Percentiles rank a stretch among this genome's conserved stretches.
phyloP scores from a whole-genome alignment of 1,140 invertebrate species.

The Drosophila ficusphila region DNA sequence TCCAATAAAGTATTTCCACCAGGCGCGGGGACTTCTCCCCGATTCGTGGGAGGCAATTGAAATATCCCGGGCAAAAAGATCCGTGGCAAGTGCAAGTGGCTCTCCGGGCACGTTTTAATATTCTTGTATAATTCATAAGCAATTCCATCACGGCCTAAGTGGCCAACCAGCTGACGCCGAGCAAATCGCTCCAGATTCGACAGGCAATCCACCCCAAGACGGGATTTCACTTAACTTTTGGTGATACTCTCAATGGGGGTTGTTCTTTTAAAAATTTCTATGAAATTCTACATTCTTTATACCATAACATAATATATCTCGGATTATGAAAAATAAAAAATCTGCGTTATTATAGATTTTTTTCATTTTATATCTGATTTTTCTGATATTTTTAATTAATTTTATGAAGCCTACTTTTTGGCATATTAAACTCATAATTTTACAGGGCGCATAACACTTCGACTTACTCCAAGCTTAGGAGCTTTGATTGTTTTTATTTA shows the following conservation, averaged over 20 bases:
- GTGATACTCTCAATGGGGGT: background rate
- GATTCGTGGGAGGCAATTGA: constrained; percentile 51
- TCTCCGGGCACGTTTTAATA: constrained; percentile 77
- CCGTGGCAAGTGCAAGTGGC: constrained; percentile 21
- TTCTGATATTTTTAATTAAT: background rate
- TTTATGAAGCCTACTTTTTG: background rate
- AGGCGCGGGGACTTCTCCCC: constrained; percentile 20
- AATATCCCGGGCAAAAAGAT: constrained; percentile 40
- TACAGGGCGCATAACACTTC: background rate
- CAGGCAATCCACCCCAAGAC: constrained; percentile 14
- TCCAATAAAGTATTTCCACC: constrained; percentile 79
- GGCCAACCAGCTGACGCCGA: constrained; percentile 81
- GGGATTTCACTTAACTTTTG: background rate
- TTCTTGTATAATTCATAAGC: constrained; percentile 84
- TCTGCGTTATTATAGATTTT: background rate
- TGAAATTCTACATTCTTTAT: no score
- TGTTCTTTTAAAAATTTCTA: background rate
- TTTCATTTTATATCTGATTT: no score
- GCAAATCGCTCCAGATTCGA: constrained; percentile 39
- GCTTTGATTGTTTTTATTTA: constrained; percentile 65
- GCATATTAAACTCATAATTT: background rate
- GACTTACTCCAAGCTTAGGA: background rate
- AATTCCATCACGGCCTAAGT: constrained; percentile 84
- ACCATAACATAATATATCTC: no score
- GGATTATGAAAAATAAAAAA: no score